Evolutionary conservation across 2,113 vertebrate species (phyloP).

Genomic region (Heliornis fulica): DNA sequence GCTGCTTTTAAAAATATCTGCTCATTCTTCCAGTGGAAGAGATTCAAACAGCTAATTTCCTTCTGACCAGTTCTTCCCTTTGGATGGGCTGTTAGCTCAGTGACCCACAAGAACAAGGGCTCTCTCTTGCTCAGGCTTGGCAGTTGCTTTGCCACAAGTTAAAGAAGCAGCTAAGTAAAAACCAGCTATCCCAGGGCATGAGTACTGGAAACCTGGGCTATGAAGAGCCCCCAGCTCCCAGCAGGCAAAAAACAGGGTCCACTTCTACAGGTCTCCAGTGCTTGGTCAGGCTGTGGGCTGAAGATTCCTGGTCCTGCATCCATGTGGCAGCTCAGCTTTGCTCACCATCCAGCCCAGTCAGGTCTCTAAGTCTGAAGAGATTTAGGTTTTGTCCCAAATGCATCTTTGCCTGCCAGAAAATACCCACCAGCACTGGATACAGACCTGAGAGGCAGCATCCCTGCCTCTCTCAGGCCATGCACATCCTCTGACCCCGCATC

Average conservation of each 20-base stretch:
- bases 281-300: neutral
- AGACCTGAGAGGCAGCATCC: neutral
- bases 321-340: fast-evolving
- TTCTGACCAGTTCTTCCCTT: neutral
- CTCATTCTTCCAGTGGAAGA: neutral
- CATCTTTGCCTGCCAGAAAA: neutral
- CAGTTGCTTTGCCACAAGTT: neutral
- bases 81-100: neutral
- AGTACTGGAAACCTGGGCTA: neutral
- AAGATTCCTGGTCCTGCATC: neutral
- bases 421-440: too few relatives aligned
- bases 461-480: neutral
- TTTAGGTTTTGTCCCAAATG: neutral
- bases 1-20: constrained; percentile 6
- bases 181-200: neutral
- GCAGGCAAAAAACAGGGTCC: neutral
- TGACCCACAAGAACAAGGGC: neutral
- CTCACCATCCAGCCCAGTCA: neutral
- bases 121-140: fast-evolving
- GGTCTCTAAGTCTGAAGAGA: neutral
- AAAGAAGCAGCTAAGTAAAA: neutral
- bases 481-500: neutral
- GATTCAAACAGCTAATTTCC: neutral
- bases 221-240: neutral
- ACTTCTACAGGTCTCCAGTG: fast-evolving